Base-by-base conservation (phyloP, 1,140 invertebrate genomes). In the Caenorhabditis brenneri region DNA sequence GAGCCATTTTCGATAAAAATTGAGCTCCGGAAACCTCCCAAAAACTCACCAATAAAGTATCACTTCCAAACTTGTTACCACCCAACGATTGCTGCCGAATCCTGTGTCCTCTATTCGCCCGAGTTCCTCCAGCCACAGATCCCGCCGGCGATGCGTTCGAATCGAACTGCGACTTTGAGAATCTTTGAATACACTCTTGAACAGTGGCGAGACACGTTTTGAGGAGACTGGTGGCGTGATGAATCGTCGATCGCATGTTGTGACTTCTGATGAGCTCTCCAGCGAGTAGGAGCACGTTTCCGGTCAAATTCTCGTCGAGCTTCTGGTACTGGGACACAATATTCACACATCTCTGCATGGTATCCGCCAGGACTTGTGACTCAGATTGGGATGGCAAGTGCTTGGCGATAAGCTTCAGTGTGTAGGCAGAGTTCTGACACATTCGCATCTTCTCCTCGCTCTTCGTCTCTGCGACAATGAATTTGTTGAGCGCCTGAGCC, bases 231-330 rank as follows among this genome's bases (percentile, higher is more conserved):
- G 60, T 46, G 6, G 85, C 80, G 15, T 58, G 74, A 39, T 87
- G 79, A 53, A 86, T 85, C 19, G 85, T 86, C 19, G 82, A 85
- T 60, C 83, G 36, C 85, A 86, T 86, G 49, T 86, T 86, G 48
- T 86, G 85, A 12, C 78, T 81, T 22, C 85, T 60, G 39, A 86
- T 85, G 10, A 86, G 19, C 42, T 86, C 85, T 81, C 85, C 85
- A 79, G 83, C 79, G 2, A 86, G 51, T 2, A 86, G 79, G 12
- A 86, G 79, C 31, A 85, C 65, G 36, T 81, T 85, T 78, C 83
- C 85, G 33, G 83, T 60, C 58, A 86, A 36, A 53, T 60, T 79
- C 46, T 86, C 83, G 33, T 86, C 85, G n/a, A 86, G 65, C 12
- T 55, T 69, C 36, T 69, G 42, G 27, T 80, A 86, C 36, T 81